Percentiles rank a stretch among this genome's conserved stretches.
Evolutionary conservation across 2,113 vertebrate genomes (phyloP).

Genomic region (Neogale vison): DNA sequence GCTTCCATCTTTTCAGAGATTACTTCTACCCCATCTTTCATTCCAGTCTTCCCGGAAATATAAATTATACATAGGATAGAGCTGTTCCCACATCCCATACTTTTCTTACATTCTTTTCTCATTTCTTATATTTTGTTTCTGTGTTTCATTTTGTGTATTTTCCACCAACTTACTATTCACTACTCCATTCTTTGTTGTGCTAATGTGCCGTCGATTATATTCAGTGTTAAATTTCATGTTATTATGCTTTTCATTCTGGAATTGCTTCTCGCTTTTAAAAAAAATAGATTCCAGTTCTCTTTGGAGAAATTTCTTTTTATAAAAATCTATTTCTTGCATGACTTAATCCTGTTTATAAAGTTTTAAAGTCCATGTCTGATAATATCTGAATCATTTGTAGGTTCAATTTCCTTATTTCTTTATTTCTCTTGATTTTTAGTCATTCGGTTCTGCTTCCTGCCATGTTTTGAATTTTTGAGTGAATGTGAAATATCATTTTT

Average conservation of each 20-base stretch:
- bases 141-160: background rate
- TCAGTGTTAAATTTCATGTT: background rate
- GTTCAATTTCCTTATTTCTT: background rate
- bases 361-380: background rate
- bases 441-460: background rate
- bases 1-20: background rate
- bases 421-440: background rate
- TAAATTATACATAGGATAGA: background rate
- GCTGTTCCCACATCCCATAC: background rate
- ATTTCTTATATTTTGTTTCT: background rate
- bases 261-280: background rate
- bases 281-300: background rate
- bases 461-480: background rate
- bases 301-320: background rate
- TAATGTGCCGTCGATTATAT: background rate
- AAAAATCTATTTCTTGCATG: background rate
- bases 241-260: background rate
- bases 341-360: slow-evolving; percentile 12
- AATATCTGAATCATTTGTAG: background rate
- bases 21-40: background rate
- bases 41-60: background rate
- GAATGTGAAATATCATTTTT: background rate
- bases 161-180: background rate
- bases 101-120: background rate
- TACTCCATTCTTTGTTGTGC: background rate